Base-by-base conservation (phyloP, 2,797 vertebrate genomes). In the Semaprochilodus insignis region DNA sequence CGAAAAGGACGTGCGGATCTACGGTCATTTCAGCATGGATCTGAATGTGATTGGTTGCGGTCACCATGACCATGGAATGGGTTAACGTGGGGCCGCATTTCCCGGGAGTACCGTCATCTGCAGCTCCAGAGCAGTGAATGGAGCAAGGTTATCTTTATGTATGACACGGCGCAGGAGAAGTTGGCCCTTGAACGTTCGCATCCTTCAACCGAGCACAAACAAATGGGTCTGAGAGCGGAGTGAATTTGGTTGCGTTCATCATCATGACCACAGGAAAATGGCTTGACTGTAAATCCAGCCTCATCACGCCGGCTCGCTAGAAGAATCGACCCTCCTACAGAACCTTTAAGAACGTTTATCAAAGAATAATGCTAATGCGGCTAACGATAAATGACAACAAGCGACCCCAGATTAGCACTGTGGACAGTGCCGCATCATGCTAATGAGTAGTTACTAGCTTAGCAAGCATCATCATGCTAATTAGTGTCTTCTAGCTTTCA, bases 161-260 rank as follows among this genome's bases (percentile, higher is more conserved):
- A 31, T 31, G 31, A 31, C 31, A 31, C 31, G 31, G 31, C 31
- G 31, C 31, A 31, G 31, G 31, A 31, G 31, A 1, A 31, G 31
- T 31, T 31, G 31, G 31, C 31, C 31, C 31, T 3, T 1, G 31
- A 31, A 1, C 31, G 31, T 31, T 31, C 31, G 31, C 31, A 31
- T 31, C 31, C 31, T 31, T 31, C 31, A 31, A 31, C 31, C 31
- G 3, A 31, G 3, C 31, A 31, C 31, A 31, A 31, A 31, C 31
- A 31, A 31, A 31, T 27, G 72, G 54, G 31, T 31, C 19, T 44
- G 5, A 0, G 63, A 27, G 16, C 1, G 27, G 27, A 74, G 52
- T 36, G 52, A 59, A 74, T 74, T 57, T 36, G 71, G 57, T 55
- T 57, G 72, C 27, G 59, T 59, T 59, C 31, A 74, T 19, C 54